phyloP scores from a whole-genome alignment of 2,113 vertebrate genomes.

The Anoura caudifer region DNA sequence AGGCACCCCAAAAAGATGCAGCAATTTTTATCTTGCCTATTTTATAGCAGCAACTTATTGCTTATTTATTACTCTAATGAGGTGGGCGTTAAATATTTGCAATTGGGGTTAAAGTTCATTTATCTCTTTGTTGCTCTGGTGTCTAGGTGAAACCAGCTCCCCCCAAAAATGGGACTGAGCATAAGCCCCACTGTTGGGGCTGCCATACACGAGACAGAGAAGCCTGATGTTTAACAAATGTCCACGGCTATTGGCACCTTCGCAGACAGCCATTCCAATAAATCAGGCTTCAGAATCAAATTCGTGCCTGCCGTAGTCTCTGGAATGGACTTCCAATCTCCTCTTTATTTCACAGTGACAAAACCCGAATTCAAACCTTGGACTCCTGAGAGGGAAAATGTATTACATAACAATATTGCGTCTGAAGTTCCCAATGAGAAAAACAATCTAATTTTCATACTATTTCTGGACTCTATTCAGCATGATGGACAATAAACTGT shows the following conservation, averaged over 20 bases:
- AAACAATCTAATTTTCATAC: constrained; percentile 41
- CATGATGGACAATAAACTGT: constrained; percentile 24
- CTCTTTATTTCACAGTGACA: background rate
- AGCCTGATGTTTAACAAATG: background rate
- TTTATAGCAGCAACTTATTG: constrained; percentile 15
- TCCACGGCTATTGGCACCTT: background rate
- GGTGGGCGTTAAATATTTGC: constrained; percentile 31
- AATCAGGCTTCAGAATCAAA: background rate
- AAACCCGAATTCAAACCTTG: background rate
- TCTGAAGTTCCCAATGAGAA: background rate
- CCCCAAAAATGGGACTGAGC: background rate
- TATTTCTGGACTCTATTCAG: constrained; percentile 5
- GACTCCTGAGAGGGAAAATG: background rate
- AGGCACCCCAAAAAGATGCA: background rate
- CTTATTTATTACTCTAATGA: background rate
- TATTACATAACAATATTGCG: background rate
- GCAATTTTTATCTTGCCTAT: background rate
- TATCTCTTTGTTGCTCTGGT: background rate
- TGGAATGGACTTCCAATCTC: background rate
- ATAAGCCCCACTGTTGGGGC: background rate
- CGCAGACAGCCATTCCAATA: background rate
- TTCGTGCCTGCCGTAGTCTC: background rate
- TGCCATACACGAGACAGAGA: background rate
- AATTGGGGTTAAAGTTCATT: background rate
- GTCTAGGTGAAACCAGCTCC: background rate